Percentiles rank a stretch among this genome's conserved stretches.
phyloP scores from a whole-genome alignment of 1,140 invertebrate genomes.

The Vollenhovia emeryi region DNA sequence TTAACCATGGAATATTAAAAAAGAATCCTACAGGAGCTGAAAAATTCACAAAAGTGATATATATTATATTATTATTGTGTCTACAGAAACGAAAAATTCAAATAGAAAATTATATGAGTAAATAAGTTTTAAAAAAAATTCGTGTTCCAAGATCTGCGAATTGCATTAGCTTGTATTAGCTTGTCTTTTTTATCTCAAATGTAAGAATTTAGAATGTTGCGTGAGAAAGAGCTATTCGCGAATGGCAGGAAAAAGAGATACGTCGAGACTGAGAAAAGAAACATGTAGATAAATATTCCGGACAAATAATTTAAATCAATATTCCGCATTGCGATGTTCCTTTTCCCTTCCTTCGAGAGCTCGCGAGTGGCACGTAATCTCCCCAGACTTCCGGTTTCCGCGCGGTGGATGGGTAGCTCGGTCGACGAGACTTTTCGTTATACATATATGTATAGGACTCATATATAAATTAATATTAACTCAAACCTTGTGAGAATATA shows the following conservation, averaged over 20 bases:
- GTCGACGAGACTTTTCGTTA: constrained; percentile 36
- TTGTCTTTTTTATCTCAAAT: neutral
- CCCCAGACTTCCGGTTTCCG: neutral
- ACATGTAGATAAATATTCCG: neutral
- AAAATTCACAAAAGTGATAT: no score
- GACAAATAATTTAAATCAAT: neutral
- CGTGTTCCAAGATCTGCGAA: neutral
- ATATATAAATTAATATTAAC: constrained; percentile 74
- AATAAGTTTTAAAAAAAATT: no score
- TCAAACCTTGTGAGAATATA: constrained; percentile 74
- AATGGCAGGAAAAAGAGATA: neutral
- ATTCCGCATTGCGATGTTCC: neutral
- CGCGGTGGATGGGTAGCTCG: constrained; percentile 50
- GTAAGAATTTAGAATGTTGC: constrained; percentile 6
- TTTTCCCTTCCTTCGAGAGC: neutral
- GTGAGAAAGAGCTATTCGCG: neutral
- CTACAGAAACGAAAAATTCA: no score
- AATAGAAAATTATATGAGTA: no score
- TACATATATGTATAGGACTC: constrained; percentile 63
- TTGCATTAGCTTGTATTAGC: neutral
- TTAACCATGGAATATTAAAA: no score
- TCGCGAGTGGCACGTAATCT: neutral
- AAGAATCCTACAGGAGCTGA: no score
- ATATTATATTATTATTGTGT: no score
- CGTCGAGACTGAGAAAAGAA: neutral